phyloP scores from a whole-genome alignment of 2,113 vertebrate species.

The Cyprinodon tularosa region DNA sequence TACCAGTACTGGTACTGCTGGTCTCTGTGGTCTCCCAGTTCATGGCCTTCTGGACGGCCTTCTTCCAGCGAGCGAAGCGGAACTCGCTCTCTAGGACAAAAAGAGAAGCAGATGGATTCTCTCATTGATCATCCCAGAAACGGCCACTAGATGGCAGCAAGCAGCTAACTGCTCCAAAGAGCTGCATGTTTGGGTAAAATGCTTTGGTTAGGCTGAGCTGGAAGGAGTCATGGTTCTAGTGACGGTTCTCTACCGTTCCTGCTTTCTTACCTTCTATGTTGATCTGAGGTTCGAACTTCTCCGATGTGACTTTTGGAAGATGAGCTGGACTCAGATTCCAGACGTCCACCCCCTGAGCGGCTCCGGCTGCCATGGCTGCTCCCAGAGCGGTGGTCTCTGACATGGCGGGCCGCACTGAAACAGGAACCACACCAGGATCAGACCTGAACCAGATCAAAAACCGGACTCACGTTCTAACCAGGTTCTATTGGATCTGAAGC shows the following conservation, averaged over 20 bases:
- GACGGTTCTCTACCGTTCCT: background rate
- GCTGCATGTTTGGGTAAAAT: background rate
- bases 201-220: background rate
- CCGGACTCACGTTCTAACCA: no score
- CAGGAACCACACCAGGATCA: background rate
- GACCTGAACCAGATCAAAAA: no score
- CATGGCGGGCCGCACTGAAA: conserved; percentile 92
- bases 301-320: conserved; percentile 84
- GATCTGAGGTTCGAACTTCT: conserved; percentile 92
- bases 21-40: conserved; percentile 89
- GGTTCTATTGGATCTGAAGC: background rate
- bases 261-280: conserved; percentile 85
- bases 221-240: no score
- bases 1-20: conserved; percentile 78
- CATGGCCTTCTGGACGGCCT: conserved; percentile 93
- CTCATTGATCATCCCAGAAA: background rate
- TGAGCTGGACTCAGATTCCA: conserved; percentile 88
- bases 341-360: conserved; percentile 91
- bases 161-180: no score
- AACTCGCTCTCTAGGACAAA: conserved; percentile 87
- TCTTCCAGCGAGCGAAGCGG: conserved; percentile 95
- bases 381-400: conserved; percentile 94
- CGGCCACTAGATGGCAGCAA: conserved; percentile 4
- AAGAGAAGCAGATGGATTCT: background rate
- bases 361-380: conserved; percentile 95